phyloP scores from a whole-genome alignment of 2,797 vertebrate species.

The Parambassis ranga region DNA sequence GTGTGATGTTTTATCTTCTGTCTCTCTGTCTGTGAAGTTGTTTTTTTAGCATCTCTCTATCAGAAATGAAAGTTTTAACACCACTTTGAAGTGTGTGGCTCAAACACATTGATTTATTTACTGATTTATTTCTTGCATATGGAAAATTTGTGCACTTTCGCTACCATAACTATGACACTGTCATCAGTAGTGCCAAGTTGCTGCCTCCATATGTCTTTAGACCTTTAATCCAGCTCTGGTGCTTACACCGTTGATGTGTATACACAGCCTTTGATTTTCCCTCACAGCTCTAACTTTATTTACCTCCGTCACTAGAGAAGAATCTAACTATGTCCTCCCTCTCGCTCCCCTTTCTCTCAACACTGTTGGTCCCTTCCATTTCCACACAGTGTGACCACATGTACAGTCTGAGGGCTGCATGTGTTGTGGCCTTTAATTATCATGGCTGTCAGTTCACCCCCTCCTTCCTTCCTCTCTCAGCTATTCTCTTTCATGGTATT shows the following conservation, averaged over 20 bases:
- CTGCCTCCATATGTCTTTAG: no score
- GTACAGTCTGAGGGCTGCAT: conserved; percentile 48
- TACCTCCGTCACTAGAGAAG: not conserved
- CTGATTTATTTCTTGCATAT: no score
- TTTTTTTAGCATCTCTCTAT: no score
- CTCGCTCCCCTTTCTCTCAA: conserved; percentile 8
- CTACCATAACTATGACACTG: no score
- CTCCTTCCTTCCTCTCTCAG: conserved; percentile 29
- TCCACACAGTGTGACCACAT: conserved; percentile 62
- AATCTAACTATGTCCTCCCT: conserved; percentile 1
- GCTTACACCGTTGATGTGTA: no score
- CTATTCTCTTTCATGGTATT: conserved; percentile 46
- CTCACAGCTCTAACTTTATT: not conserved
- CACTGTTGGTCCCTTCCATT: conserved; percentile 24
- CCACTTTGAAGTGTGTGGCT: no score
- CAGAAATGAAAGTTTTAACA: no score
- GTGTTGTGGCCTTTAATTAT: conserved; percentile 66
- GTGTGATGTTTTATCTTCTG: not conserved
- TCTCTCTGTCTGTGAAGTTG: not conserved
- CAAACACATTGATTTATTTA: no score
- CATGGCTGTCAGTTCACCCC: conserved; percentile 53
- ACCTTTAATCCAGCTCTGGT: no score
- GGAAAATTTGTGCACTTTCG: no score
- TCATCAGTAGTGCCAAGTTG: no score
- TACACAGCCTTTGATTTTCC: no score